A percentile compares a stretch with the other conserved stretches of the same genome.
Evolutionary conservation across 2,113 vertebrate genomes (phyloP).

Genomic region (Malaclemys terrapin): DNA sequence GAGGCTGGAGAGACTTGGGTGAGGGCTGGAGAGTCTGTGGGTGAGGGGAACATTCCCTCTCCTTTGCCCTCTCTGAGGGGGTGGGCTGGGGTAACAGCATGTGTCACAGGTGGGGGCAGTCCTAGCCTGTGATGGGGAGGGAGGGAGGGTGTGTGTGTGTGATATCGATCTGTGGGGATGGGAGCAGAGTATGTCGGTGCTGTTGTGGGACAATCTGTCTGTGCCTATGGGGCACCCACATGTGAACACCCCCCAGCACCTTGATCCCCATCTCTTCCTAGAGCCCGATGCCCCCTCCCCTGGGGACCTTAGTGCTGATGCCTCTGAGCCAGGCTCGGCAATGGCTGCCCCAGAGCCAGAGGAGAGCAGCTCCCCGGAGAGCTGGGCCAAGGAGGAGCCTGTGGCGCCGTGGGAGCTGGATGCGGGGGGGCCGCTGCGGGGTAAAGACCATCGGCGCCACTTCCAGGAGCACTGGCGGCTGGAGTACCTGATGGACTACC

Average conservation of each 20-base stretch:
- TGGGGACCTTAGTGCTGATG: neutral
- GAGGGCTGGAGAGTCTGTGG: neutral
- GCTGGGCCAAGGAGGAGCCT: slow-evolving; percentile 52
- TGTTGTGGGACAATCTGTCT: neutral
- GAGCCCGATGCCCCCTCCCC: slow-evolving; percentile 46
- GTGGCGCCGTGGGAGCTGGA: slow-evolving; percentile 41
- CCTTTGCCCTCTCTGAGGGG: neutral
- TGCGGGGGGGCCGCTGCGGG: neutral
- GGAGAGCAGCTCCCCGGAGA: slow-evolving; percentile 57
- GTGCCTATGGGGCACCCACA: neutral
- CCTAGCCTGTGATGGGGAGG: neutral
- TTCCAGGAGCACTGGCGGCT: slow-evolving; percentile 87
- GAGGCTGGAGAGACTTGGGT: neutral
- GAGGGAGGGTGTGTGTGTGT: neutral
- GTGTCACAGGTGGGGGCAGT: neutral
- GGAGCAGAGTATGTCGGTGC: neutral
- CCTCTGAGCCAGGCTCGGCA: neutral
- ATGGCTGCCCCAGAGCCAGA: neutral
- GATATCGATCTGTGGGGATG: neutral
- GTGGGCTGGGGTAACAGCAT: neutral
- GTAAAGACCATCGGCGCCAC: slow-evolving; percentile 74
- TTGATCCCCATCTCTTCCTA: slow-evolving; percentile 14
- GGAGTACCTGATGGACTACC: slow-evolving; percentile 90
- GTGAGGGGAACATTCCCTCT: neutral
- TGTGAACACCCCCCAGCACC: neutral